A percentile compares a stretch with the other conserved stretches of the same genome.
Evolutionary conservation across 1,140 invertebrate species (phyloP).

Genomic region (Colletes latitarsis): DNA sequence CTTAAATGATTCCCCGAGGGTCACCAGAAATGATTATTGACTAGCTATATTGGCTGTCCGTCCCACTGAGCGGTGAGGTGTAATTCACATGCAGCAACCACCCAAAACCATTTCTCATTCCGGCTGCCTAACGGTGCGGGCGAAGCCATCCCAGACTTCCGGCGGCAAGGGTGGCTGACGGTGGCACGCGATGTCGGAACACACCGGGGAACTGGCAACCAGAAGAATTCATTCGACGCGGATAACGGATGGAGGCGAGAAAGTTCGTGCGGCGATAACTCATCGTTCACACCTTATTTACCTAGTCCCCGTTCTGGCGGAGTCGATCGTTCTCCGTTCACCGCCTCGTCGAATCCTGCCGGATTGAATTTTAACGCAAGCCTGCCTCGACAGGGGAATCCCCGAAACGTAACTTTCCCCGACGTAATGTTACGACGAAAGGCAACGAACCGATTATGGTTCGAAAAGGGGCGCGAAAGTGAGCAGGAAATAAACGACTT

Average conservation of each 20-base stretch:
- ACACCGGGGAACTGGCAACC: slow-evolving; percentile 22
- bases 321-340: slow-evolving; percentile 45
- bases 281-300: slow-evolving; percentile 66
- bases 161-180: slow-evolving; percentile 2
- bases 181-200: slow-evolving; percentile 42
- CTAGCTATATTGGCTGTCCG: neutral
- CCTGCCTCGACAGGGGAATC: neutral
- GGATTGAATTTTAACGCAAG: slow-evolving; percentile 58
- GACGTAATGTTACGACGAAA: too few species aligned
- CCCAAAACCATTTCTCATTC: slow-evolving; percentile 54
- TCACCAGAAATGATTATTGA: too few species aligned
- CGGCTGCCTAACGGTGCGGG: neutral
- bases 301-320: slow-evolving; percentile 37
- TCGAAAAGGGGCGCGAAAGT: too few species aligned
- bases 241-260: slow-evolving; percentile 57
- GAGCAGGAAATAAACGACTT: too few species aligned
- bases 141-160: neutral
- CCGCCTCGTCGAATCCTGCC: slow-evolving; percentile 7
- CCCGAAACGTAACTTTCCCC: too few species aligned
- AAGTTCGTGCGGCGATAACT: slow-evolving; percentile 63
- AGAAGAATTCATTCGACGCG: slow-evolving; percentile 58
- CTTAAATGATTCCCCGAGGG: too few species aligned
- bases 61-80: slow-evolving; percentile 30
- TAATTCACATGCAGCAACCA: slow-evolving; percentile 45
- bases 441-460: too few species aligned